These are phyloP conservation scores for Drosophila insularis DNA, from an alignment of 1,140 invertebrate genomes.

Conservation along the genomic window DNA sequence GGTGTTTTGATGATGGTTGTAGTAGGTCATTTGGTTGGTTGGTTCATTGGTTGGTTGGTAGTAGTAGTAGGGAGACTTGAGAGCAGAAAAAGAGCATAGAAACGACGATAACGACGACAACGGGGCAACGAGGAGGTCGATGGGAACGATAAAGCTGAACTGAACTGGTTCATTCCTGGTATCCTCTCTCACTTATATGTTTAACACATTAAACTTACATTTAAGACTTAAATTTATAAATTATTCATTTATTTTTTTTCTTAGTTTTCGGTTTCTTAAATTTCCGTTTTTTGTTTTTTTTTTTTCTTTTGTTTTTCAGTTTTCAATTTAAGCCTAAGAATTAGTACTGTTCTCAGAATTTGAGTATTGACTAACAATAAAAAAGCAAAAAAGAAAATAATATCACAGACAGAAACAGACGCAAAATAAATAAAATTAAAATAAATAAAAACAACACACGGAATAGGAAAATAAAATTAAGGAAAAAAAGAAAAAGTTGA, in stretches of 20 bases:
- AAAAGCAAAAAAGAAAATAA: background rate
- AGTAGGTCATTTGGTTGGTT: constrained; percentile 25
- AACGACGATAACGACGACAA: constrained; percentile 15
- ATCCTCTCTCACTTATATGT: constrained; percentile 17
- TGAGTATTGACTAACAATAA: constrained; percentile 69
- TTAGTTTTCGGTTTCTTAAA: constrained; percentile 25
- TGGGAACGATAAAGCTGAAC: constrained; percentile 8
- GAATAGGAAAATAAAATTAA: constrained; percentile 37
- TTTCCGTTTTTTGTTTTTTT: constrained; percentile 26
- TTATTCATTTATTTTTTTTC: constrained; percentile 28
- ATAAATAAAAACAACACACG: constrained; percentile 40
- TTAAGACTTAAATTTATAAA: constrained; percentile 12
- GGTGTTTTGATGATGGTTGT: constrained; percentile 22
- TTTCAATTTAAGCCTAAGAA: constrained; percentile 64
- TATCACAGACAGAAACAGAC: constrained; percentile 20
- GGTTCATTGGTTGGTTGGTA: constrained; percentile 13
- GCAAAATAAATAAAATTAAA: constrained; percentile 32
- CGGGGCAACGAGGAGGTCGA: background rate
- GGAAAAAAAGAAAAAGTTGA: constrained; percentile 59
- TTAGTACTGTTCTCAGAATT: constrained; percentile 78
- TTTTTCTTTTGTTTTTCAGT: too few relatives aligned
- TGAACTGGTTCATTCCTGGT: constrained; percentile 22
- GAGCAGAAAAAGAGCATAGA: constrained; percentile 32
- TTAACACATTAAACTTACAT: constrained; percentile 25
- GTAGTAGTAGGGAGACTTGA: constrained; percentile 8